Evolutionary conservation across 2,113 vertebrate genomes (phyloP), one percentile per base, ranked within the genome.

Genomic region (Melanerpes aurifrons): DNA sequence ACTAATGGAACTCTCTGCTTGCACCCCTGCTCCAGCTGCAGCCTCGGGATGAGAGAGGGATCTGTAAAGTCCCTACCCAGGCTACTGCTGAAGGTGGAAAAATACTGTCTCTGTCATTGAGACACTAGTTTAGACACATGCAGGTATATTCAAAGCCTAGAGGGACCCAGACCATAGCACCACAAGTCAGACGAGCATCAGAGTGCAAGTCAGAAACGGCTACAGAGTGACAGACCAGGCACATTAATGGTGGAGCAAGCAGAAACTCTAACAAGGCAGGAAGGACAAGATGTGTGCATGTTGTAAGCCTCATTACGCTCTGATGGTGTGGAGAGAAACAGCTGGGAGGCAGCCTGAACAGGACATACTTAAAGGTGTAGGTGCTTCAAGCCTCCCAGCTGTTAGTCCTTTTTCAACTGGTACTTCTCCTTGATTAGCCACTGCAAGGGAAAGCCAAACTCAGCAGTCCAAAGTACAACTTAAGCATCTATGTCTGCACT

Each of bases 31-130:
- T 58, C n/a, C 40, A 79, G 79, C 4, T 4, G 35, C 31, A 47
- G 13, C 0, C 0, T 22, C 3, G 7, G 22, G 32, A 13, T 13
- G 12, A 54, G 5, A 15, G 8, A 3, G 6, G 6, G 5, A 10
- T 26, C 82, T 73, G 47, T 25, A 62, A 86, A 76, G 9, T 11
- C 29, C 82, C 7, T 3, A 86, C 20, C 19, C 67, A 13, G 19
- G 48, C 54, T 72, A 31, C 48, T 61, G 63, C 43, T 71, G 54
- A 50, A 74, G 20, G 32, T 32, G 20, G 20, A 85, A 29, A 59
- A 87, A 75, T 12, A 15, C 32, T 31, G 7, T 6, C 72, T 81
- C 50, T 37, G 58, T 14, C 69, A 58, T 7, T 3, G 13, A 63
- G 61, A 53, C 26, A 26, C 15, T 22, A 25, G 15, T 53, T 29